Evolutionary conservation across 2,888 invertebrate genomes (phyloP).

Genomic region (Torymus aiolomorphi): DNA sequence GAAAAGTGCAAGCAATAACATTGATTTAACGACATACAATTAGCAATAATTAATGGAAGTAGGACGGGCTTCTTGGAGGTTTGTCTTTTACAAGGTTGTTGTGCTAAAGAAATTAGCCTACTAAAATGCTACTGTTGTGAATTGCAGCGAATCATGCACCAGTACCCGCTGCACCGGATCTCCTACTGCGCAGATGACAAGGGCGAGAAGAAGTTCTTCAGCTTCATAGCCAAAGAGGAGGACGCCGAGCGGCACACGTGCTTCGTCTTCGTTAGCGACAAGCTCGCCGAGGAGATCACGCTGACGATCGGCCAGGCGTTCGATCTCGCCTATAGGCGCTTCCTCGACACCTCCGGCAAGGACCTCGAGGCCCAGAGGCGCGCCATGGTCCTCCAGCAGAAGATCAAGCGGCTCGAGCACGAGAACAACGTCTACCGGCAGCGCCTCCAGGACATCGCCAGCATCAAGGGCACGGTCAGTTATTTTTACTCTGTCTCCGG

Average conservation of each 20-base stretch:
- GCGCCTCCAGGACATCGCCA: constrained; percentile 83
- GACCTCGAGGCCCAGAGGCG: constrained; percentile 91
- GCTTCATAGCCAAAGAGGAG: constrained; percentile 91
- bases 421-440: constrained; percentile 90
- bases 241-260: constrained; percentile 91
- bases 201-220: constrained; percentile 97
- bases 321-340: constrained; percentile 96
- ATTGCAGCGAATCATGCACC: constrained; percentile 86
- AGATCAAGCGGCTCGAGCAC: constrained; percentile 90
- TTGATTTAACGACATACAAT: too few relatives aligned
- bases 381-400: constrained; percentile 86
- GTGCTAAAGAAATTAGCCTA: too few relatives aligned
- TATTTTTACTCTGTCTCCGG: neutral
- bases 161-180: constrained; percentile 97
- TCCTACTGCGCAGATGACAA: constrained; percentile 99
- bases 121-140: too few relatives aligned
- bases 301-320: constrained; percentile 98
- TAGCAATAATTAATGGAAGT: too few relatives aligned
- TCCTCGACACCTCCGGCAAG: constrained; percentile 93
- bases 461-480: constrained; percentile 77
- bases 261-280: constrained; percentile 98
- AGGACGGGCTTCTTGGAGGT: too few relatives aligned
- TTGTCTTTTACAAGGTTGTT: too few relatives aligned
- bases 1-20: neutral
- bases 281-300: constrained; percentile 97